These are phyloP conservation scores for Microtus ochrogaster DNA, from an alignment of 2,113 vertebrate species.

Conservation along the genomic window DNA sequence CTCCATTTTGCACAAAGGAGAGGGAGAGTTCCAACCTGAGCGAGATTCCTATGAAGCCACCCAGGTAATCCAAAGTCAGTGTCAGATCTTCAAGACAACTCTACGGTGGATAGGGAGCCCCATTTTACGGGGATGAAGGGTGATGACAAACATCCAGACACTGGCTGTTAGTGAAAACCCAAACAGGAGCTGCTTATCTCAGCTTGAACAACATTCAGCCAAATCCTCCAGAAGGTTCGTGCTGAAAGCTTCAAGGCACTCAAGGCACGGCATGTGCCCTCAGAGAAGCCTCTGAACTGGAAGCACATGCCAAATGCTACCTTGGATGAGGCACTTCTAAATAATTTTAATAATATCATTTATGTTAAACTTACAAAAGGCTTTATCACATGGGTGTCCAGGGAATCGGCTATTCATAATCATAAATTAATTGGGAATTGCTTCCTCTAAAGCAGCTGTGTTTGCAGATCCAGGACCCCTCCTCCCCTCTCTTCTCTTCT, in stretches of 20 bases:
- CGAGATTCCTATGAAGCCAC: background rate
- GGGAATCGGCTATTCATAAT: slow-evolving; percentile 2
- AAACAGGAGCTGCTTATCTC: background rate
- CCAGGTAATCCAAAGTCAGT: background rate
- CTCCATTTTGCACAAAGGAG: background rate
- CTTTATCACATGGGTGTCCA: background rate
- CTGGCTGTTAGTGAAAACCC: background rate
- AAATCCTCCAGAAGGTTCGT: background rate
- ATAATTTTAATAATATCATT: background rate
- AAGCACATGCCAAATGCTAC: slow-evolving; percentile 21
- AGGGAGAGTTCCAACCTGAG: background rate
- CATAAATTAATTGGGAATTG: slow-evolving; percentile 61
- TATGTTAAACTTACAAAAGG: slow-evolving; percentile 53
- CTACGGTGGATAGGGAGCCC: background rate
- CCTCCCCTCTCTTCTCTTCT: background rate
- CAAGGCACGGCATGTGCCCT: background rate
- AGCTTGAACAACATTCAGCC: background rate
- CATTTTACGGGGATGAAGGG: background rate
- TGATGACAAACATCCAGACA: background rate
- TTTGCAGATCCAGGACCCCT: slow-evolving; percentile 50
- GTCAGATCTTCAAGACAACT: background rate
- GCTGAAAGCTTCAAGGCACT: background rate
- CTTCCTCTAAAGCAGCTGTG: slow-evolving; percentile 40
- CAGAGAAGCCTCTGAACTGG: background rate
- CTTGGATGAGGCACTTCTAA: background rate